phyloP scores from a whole-genome alignment of 2,113 vertebrate species.

The Rhabdornis inornatus region DNA sequence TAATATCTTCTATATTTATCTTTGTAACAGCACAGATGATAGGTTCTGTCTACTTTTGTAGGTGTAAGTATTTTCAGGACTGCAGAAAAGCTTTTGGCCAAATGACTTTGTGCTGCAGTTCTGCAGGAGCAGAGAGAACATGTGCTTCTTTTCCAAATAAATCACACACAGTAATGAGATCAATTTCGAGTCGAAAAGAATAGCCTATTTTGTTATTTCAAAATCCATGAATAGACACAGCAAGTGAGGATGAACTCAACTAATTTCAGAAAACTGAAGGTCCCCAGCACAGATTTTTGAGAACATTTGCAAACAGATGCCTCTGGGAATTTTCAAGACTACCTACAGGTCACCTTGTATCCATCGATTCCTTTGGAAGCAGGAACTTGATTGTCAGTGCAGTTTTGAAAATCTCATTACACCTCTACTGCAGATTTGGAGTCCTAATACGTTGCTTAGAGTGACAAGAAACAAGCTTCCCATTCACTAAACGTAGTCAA shows the following conservation, averaged over 20 bases:
- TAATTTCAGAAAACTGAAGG: background rate
- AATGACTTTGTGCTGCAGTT: background rate
- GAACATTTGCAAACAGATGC: background rate
- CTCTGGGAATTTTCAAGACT: background rate
- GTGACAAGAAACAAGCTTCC: background rate
- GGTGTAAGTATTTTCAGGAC: background rate
- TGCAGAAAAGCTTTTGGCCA: background rate
- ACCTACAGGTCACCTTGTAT: background rate
- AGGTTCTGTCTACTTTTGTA: background rate
- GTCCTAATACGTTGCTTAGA: background rate
- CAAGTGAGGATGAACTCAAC: background rate
- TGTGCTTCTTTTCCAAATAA: background rate
- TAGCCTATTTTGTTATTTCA: background rate
- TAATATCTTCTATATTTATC: background rate
- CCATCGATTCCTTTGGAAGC: background rate
- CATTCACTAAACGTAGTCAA: background rate
- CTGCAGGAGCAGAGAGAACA: background rate
- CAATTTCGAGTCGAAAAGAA: background rate
- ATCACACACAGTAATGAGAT: background rate
- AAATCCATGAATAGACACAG: background rate
- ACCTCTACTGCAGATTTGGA: background rate
- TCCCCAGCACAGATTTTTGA: background rate
- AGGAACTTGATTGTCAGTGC: background rate
- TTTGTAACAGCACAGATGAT: background rate
- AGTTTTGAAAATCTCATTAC: background rate